phyloP scores from a whole-genome alignment of 2,113 vertebrate species.

The Salminus brasiliensis region DNA sequence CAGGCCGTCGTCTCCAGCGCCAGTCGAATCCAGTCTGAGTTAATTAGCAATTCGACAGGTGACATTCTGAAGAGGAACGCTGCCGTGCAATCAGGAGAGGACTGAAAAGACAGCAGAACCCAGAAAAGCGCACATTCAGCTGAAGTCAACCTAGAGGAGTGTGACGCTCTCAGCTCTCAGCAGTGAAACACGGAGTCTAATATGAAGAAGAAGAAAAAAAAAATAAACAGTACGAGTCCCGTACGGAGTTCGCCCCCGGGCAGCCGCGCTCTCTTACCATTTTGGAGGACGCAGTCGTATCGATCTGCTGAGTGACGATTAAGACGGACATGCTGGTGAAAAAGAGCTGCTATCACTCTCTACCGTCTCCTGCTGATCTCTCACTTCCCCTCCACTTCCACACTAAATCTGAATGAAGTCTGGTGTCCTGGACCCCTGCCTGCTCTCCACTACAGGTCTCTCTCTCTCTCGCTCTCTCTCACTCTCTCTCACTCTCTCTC shows the following conservation, averaged over 20 bases:
- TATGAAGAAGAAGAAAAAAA: no score
- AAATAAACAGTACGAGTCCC: background rate
- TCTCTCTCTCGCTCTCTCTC: background rate
- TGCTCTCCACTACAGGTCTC: background rate
- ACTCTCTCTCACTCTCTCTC: background rate
- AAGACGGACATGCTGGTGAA: slow-evolving; percentile 66
- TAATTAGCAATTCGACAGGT: background rate
- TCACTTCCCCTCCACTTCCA: background rate
- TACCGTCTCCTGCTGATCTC: background rate
- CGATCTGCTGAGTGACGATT: slow-evolving; percentile 70
- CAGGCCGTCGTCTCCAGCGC: background rate
- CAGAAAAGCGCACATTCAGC: background rate
- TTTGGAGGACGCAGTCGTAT: slow-evolving; percentile 64
- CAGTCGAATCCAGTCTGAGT: background rate
- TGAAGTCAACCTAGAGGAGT: background rate
- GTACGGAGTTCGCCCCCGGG: background rate
- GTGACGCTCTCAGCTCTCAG: no score
- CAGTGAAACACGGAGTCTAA: no score
- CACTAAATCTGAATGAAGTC: background rate
- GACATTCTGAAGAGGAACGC: background rate
- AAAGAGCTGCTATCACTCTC: slow-evolving; percentile 10
- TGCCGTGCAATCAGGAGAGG: background rate
- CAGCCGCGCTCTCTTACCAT: slow-evolving; percentile 65
- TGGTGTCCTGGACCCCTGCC: background rate
- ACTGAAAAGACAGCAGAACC: background rate